Percentiles rank a stretch among this genome's conserved stretches.
phyloP scores from a whole-genome alignment of 2,888 invertebrate genomes.

The Thymelicus acteon region DNA sequence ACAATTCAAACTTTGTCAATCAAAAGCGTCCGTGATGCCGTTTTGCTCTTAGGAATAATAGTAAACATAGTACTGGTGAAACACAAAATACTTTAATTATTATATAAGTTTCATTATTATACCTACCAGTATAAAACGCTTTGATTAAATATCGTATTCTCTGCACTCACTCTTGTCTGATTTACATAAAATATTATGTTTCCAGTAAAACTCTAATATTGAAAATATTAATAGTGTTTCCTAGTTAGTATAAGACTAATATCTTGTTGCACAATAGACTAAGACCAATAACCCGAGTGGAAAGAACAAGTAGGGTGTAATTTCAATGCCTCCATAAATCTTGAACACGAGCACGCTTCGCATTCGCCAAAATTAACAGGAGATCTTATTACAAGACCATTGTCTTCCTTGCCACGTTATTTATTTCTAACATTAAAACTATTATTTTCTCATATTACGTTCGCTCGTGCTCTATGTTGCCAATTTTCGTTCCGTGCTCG shows the following conservation, averaged over 20 bases:
- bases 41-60: too few relatives aligned
- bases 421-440: slow-evolving; percentile 79
- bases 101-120: background rate
- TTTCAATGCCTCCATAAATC: slow-evolving; percentile 78
- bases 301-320: slow-evolving; percentile 65
- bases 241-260: slow-evolving; percentile 32
- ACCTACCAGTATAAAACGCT: background rate
- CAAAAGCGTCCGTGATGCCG: too few relatives aligned
- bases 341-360: slow-evolving; percentile 62
- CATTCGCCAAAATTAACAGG: slow-evolving; percentile 78
- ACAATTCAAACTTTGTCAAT: too few relatives aligned
- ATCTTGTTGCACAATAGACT: slow-evolving; percentile 41
- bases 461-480: slow-evolving; percentile 59
- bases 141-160: background rate
- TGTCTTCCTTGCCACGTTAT: slow-evolving; percentile 76
- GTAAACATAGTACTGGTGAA: too few relatives aligned
- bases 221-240: slow-evolving; percentile 8
- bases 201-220: background rate
- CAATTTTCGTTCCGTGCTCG: slow-evolving; percentile 72
- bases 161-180: background rate
- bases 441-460: slow-evolving; percentile 74
- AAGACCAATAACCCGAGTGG: slow-evolving; percentile 51
- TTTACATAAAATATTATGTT: slow-evolving; percentile 1
- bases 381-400: slow-evolving; percentile 79
- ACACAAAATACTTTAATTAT: too few relatives aligned